Evolutionary conservation across 2,113 vertebrate genomes (phyloP).

Genomic region (Antigone vipio): DNA sequence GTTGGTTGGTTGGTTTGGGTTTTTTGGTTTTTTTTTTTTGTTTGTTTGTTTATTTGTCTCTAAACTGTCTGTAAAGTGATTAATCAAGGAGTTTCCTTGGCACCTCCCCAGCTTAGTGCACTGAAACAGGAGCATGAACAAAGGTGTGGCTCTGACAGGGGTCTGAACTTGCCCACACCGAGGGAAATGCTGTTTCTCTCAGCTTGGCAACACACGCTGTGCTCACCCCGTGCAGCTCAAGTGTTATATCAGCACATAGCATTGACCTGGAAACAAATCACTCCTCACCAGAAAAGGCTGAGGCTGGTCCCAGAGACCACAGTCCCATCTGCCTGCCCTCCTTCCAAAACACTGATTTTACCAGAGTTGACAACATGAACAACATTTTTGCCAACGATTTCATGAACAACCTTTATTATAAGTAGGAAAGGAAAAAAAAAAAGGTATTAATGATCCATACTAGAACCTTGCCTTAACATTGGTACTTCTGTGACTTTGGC

Average conservation of each 20-base stretch:
- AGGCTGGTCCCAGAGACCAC: background rate
- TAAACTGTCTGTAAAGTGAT: background rate
- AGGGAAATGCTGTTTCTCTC: background rate
- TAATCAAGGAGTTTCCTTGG: background rate
- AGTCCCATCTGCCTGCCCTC: background rate
- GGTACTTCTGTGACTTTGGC: background rate
- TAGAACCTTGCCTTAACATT: background rate
- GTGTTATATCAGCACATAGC: background rate
- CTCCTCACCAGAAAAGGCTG: background rate
- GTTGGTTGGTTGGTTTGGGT: too few relatives aligned
- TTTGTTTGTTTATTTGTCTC: background rate
- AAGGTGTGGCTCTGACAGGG: background rate
- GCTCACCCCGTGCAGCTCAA: background rate
- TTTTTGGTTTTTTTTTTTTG: too few relatives aligned
- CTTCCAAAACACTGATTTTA: background rate
- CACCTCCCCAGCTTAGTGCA: background rate
- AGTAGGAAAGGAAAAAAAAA: background rate
- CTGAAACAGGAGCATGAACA: background rate
- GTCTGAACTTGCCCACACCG: background rate
- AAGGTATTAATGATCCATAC: background rate
- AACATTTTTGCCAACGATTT: background rate
- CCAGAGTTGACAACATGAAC: conserved; percentile 72
- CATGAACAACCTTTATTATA: background rate
- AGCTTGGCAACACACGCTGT: rapidly evolving
- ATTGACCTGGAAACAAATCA: background rate